A percentile compares a stretch with the other conserved stretches of the same genome.
Conservation (phyloP, 2,888 invertebrate species). For the Achlya flavicornis region DNA sequence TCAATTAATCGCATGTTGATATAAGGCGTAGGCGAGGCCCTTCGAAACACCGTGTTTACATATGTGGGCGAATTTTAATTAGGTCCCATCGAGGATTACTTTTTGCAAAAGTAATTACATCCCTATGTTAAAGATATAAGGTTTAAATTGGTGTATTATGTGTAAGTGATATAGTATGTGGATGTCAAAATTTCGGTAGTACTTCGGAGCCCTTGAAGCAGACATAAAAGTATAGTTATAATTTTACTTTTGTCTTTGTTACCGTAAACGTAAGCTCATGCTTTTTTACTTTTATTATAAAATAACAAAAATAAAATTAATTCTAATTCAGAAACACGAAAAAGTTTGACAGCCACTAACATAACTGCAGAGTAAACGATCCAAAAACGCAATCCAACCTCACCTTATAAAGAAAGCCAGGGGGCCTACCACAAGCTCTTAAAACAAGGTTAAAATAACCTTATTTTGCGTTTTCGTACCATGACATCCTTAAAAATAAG, state of each 20-base stretch:
- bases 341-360: slow-evolving; percentile 7
- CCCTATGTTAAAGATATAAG: neutral
- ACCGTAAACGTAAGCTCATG: too few species aligned
- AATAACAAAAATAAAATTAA: too few species aligned
- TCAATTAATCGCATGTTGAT: neutral
- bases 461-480: too few species aligned
- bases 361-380: slow-evolving; percentile 2
- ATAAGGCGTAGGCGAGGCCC: neutral
- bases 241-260: too few species aligned
- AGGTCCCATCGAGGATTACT: neutral
- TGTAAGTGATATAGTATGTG: neutral
- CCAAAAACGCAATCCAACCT: slow-evolving; percentile 6
- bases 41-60: neutral
- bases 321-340: neutral
- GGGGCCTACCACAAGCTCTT: too few species aligned
- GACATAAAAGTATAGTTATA: too few species aligned
- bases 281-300: too few species aligned
- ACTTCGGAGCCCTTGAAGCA: too few species aligned
- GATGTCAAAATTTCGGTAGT: neutral
- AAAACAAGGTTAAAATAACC: too few species aligned
- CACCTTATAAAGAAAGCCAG: slow-evolving; percentile 6
- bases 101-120: neutral
- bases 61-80: neutral
- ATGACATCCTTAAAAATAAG: too few species aligned
- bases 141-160: neutral